Conservation (phyloP, 1,140 invertebrate genomes). For the Globodera ellingtonae region DNA sequence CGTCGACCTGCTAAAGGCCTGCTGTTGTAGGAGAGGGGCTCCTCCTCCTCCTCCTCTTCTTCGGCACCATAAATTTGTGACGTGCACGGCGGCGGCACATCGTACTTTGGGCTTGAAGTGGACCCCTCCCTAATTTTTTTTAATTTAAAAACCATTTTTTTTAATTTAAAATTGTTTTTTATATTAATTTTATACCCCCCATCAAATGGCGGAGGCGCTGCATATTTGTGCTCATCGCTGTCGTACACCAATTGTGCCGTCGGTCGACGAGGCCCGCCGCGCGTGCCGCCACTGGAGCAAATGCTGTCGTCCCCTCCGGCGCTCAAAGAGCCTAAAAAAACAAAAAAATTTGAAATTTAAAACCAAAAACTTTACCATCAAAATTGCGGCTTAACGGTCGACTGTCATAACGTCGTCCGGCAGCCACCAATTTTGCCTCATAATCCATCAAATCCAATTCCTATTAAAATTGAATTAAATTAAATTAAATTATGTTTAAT, state of each 20-base stretch:
- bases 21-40: slow-evolving; percentile 59
- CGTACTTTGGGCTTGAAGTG: slow-evolving; percentile 1
- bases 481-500: not conserved
- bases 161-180: slow-evolving; percentile 1
- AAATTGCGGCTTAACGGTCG: not conserved
- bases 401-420: slow-evolving; percentile 47
- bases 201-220: not conserved
- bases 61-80: not conserved
- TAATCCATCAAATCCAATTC: slow-evolving; percentile 29
- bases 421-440: slow-evolving; percentile 46
- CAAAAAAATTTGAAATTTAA: not conserved
- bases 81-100: not conserved
- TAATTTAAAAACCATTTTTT: not conserved
- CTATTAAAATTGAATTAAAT: not conserved
- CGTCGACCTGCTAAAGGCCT: slow-evolving; percentile 33
- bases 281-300: not conserved
- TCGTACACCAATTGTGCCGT: not conserved
- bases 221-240: not conserved
- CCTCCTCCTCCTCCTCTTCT: slow-evolving; percentile 36
- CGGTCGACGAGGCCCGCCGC: too few species aligned
- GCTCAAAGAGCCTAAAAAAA: not conserved
- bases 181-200: not conserved
- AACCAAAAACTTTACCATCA: not conserved
- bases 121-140: not conserved
- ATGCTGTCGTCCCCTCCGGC: not conserved